Evolutionary conservation across 2,797 vertebrate genomes (phyloP).

Genomic region (Heliangelus exortis): DNA sequence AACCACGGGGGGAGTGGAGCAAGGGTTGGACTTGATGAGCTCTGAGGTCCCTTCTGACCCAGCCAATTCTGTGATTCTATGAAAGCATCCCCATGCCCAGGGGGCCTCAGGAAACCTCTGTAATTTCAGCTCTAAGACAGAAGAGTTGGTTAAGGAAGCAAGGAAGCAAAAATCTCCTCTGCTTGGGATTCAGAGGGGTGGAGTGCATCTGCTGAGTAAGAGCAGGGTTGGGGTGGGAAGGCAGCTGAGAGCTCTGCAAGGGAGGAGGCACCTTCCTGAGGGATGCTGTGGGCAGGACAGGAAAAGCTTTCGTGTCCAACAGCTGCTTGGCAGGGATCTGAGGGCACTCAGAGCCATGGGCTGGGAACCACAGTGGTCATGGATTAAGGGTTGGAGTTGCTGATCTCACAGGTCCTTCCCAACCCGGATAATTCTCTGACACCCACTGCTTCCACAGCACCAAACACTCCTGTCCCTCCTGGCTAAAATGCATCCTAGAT

Average conservation of each 20-base stretch:
- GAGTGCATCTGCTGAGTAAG: background rate
- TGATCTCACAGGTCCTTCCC: too few relatives aligned
- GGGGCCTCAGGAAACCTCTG: background rate
- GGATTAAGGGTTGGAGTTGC: too few relatives aligned
- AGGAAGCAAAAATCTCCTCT: background rate
- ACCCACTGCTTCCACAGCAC: conserved; percentile 8
- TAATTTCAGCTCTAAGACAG: background rate
- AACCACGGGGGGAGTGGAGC: too few relatives aligned
- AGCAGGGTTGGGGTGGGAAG: background rate
- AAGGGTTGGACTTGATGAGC: too few relatives aligned
- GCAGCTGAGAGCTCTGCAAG: background rate
- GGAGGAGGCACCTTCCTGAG: background rate
- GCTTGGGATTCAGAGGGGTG: background rate
- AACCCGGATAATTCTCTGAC: background rate
- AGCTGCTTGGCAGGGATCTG: background rate
- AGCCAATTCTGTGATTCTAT: too few relatives aligned
- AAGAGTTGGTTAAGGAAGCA: background rate
- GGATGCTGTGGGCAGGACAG: background rate
- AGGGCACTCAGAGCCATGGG: too few relatives aligned
- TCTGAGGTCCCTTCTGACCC: too few relatives aligned
- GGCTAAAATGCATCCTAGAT: background rate
- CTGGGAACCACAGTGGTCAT: too few relatives aligned
- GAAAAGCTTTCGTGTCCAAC: background rate
- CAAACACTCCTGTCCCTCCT: background rate
- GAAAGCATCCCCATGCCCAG: background rate